Evolutionary conservation across 2,797 vertebrate genomes (phyloP).

Genomic region (Eremophila alpestris): DNA sequence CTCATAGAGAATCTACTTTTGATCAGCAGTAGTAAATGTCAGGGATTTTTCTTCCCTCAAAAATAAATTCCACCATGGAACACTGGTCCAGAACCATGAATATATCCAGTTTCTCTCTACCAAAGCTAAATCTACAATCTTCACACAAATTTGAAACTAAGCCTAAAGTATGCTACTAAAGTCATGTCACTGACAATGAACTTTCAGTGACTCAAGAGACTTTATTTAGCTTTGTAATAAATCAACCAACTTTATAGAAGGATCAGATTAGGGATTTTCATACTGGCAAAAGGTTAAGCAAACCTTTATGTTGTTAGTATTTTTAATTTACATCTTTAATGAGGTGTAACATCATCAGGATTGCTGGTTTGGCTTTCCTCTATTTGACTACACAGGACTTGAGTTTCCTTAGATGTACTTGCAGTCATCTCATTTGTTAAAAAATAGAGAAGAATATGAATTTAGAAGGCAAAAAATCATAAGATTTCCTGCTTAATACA

Average conservation of each 20-base stretch:
- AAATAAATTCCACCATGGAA: not conserved
- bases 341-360: slow-evolving; percentile 48
- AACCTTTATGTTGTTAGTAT: slow-evolving; percentile 48
- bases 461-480: not conserved
- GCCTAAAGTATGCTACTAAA: not conserved
- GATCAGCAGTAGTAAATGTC: too few species aligned
- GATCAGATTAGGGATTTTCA: slow-evolving; percentile 68
- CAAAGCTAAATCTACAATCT: slow-evolving; percentile 8
- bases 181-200: not conserved
- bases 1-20: not conserved
- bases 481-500: not conserved
- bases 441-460: not conserved
- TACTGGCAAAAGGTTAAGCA: slow-evolving; percentile 63
- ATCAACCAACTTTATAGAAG: slow-evolving; percentile 35
- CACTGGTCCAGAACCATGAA: not conserved
- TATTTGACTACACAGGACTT: not conserved
- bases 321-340: slow-evolving; percentile 77
- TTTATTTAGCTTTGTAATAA: slow-evolving; percentile 50
- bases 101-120: slow-evolving; percentile 15
- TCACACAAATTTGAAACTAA: slow-evolving; percentile 39
- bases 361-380: slow-evolving; percentile 5
- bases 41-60: not conserved
- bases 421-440: not conserved
- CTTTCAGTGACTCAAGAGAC: slow-evolving; percentile 1
- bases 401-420: not conserved